Evolutionary conservation across 1,140 invertebrate species (phyloP), one percentile per base, ranked within the genome.

Genomic region (Pseudomyrmex gracilis): DNA sequence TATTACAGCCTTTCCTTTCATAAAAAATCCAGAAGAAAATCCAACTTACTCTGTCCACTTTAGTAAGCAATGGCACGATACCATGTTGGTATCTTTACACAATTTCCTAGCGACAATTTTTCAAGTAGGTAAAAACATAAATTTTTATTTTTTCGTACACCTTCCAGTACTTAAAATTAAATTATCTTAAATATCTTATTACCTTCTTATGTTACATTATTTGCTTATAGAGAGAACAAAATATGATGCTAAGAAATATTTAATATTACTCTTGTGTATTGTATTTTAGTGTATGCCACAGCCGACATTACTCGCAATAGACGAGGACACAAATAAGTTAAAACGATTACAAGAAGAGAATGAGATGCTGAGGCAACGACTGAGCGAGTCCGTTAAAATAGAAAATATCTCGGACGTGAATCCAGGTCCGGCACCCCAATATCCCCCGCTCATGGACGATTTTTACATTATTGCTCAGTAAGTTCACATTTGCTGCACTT

Each of bases 61-160:
- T 93, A 98, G 97, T 47, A 96, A 97, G 85, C 97, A 98, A 77
- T 99, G 98, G 98, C 98, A 99, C 92, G 98, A 99, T 91, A 99
- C 98, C 58, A 96, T 99, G 89, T 93, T 98, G 57, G 96, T 99
- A n/a, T 99, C 98, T 0, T 94, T 99, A 22, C 97, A 99, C 91
- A 99, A 99, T 94, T 98, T 99, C 90, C 95, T 99, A 53, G 97
- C 98, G 24, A 97, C 98, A 49, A 96, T 99, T 63, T 98, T 97
- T 91, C 97, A 98, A 94, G 96, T 96, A 93, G 87, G 86, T 91
- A 67, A 85, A 88, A 87, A 60, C 61, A 83, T 63, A 66, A n/a
- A n/a, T 61, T 84, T 58, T 66, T 43, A 66, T 64, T 13, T 45
- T 47, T 68, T 43, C 57, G 76, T 70, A 22, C 34, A 82, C 55